Evolutionary conservation across 64 coral and sea anemone species (phyloP), one percentile per base, ranked within the genome.

Genomic region (Montipora foliosa): DNA sequence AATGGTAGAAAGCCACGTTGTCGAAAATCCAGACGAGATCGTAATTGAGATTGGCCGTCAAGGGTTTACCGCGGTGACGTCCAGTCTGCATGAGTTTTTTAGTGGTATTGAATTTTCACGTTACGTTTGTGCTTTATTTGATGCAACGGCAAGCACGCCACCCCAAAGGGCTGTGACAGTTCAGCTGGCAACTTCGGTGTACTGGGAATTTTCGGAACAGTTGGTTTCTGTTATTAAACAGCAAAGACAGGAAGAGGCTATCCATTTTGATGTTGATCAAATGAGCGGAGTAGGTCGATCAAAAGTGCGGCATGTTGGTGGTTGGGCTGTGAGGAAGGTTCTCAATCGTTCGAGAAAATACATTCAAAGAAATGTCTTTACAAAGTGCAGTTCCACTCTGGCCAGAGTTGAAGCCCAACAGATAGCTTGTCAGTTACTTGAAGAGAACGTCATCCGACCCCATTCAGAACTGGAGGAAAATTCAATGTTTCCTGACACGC

Each of bases 291-390:
- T 15, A 62, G 87, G 87, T 25, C 49, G 22, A 60, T 68, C 87
- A 14, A 89, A 89, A 24, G 73, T 89, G 6, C 29, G 87, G 4
- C 73, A 89, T 61, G 87, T 77, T 58, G 87, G 87, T 25, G 87
- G 87, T 57, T 77, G 87, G 87, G 73, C 72, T 10, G 87, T 89
- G 69, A 75, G 87, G 51, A 89, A 89, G 21, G 70, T 89, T 89
- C 53, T 89, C 5, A 29, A 55, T 21, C 49, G 75, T 19, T 55
- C 14, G 5, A 52, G 87, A 25, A 76, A 60, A 53, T 89, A 76
- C 20, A 57, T 89, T 44, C 87, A 77, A 60, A 72, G 9, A 17
- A 77, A 89, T 60, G 55, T 89, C 3, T 60, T 25, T 8, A 76
- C 87, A 25, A 72, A 76, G 48, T 58, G 53, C 73, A 77, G 87